Conservation (phyloP, 2,113 vertebrate genomes). For the Ptyas mucosa region DNA sequence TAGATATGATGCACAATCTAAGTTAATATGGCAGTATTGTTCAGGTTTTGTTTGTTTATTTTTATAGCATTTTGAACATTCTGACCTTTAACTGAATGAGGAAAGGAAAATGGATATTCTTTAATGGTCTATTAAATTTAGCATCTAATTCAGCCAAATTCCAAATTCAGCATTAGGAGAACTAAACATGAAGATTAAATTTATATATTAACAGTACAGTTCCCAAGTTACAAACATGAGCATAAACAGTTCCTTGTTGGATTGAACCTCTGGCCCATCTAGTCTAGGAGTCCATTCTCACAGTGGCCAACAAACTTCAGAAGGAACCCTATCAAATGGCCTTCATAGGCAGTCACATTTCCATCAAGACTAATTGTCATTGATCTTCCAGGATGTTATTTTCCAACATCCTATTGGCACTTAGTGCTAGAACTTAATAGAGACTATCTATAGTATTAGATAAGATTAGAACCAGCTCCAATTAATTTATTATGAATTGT, state of each 20-base stretch:
- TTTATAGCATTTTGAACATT: background rate
- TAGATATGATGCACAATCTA: background rate
- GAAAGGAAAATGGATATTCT: background rate
- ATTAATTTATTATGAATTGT: background rate
- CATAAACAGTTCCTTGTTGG: background rate
- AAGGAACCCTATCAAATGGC: background rate
- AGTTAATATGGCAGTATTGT: background rate
- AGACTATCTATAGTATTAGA: conserved; percentile 15
- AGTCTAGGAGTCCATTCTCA: background rate
- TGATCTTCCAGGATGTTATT: background rate
- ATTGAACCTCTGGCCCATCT: background rate
- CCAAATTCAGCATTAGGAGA: background rate
- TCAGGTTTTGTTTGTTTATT: background rate
- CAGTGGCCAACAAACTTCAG: background rate
- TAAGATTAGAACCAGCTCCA: conserved; percentile 9
- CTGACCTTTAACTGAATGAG: background rate
- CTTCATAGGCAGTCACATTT: background rate
- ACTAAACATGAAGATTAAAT: background rate
- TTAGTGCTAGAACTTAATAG: background rate
- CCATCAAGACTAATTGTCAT: background rate
- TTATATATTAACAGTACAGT: background rate
- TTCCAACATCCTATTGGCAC: background rate
- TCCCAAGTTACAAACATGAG: background rate
- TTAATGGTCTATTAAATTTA: background rate
- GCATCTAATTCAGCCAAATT: background rate